Evolutionary conservation across 2,797 vertebrate genomes (phyloP).

Genomic region (Bovichtus variegatus): DNA sequence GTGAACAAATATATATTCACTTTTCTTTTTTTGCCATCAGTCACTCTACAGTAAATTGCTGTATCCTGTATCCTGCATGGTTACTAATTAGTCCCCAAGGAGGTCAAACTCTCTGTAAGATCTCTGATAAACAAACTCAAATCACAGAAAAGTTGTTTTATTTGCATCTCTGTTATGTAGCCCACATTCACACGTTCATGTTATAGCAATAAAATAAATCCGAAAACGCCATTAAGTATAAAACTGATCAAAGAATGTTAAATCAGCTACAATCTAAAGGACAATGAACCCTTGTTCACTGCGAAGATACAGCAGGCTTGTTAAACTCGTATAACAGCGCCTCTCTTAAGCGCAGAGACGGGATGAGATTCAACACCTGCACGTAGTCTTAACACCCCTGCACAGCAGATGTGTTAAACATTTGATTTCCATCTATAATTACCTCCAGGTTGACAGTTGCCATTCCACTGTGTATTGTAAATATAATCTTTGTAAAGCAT

Average conservation of each 20-base stretch:
- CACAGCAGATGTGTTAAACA: constrained; percentile 63
- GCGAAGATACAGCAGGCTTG: constrained; percentile 23
- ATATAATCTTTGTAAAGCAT: constrained; percentile 60
- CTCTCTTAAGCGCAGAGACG: constrained; percentile 28
- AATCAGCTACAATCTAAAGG: not conserved
- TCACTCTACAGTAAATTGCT: not conserved
- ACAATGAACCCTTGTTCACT: constrained; percentile 16
- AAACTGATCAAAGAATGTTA: not conserved
- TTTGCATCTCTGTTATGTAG: not conserved
- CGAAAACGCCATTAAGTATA: not conserved
- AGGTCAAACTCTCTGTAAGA: not conserved
- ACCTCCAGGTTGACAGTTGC: constrained; percentile 66
- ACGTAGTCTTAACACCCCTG: constrained; percentile 45
- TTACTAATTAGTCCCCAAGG: not conserved
- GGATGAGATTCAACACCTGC: constrained; percentile 58
- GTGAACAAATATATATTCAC: not conserved
- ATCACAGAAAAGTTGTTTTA: not conserved
- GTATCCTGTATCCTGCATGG: not conserved
- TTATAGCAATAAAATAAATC: not conserved
- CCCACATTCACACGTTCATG: not conserved
- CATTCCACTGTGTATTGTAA: constrained; percentile 69
- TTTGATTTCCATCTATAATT: constrained; percentile 76
- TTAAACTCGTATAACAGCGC: constrained; percentile 32
- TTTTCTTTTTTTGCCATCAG: not conserved
- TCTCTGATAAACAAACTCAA: not conserved